These are phyloP conservation scores for Pygoscelis adeliae DNA, from an alignment of 2,113 vertebrate species.

Conservation along the genomic window DNA sequence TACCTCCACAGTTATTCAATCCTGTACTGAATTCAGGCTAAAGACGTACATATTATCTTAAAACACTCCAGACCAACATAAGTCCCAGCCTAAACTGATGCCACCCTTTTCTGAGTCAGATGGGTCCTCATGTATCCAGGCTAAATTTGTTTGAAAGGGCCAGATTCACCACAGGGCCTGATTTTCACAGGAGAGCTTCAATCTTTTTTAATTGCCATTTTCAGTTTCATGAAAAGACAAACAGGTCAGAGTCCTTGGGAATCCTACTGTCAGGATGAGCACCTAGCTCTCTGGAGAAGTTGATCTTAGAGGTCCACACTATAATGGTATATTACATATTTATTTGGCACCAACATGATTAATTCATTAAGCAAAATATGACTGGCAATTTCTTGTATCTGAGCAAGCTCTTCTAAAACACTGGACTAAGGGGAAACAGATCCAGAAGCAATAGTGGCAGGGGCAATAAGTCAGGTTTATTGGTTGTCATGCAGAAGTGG, in stretches of 20 bases:
- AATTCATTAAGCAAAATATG: neutral
- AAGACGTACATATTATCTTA: neutral
- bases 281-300: neutral
- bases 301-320: neutral
- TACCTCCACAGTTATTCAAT: neutral
- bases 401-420: neutral
- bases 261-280: neutral
- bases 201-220: neutral
- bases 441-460: neutral
- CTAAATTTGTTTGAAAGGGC: neutral
- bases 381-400: neutral
- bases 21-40: neutral
- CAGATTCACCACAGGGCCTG: neutral
- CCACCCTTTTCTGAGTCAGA: neutral
- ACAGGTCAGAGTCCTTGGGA: neutral
- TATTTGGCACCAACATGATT: neutral
- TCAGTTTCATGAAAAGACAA: neutral
- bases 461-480: neutral
- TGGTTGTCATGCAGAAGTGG: neutral
- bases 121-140: neutral
- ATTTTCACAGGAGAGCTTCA: neutral
- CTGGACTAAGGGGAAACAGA: neutral
- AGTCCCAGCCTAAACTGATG: neutral
- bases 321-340: too few species aligned
- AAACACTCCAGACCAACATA: neutral